phyloP scores from a whole-genome alignment of 1,140 invertebrate species.

The Asbolus verrucosus region DNA sequence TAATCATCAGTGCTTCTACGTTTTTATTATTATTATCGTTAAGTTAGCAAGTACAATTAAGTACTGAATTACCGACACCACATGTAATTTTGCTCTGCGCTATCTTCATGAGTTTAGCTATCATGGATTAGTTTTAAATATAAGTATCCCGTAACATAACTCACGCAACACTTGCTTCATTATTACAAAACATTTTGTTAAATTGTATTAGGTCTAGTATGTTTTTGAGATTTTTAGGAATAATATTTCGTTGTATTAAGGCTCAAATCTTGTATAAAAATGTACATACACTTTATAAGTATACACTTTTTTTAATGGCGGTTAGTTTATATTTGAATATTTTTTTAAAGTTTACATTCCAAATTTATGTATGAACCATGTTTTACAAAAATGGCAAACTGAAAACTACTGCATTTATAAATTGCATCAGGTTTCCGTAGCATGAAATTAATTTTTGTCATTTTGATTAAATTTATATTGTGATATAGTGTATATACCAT shows the following conservation, averaged over 20 bases:
- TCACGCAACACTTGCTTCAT: conserved; percentile 20
- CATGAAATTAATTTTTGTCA: conserved; percentile 2
- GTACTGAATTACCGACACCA: too few species aligned
- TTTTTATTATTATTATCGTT: not conserved
- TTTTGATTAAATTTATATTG: conserved; percentile 31
- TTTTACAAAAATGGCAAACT: not conserved
- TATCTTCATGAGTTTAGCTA: too few species aligned
- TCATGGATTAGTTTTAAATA: too few species aligned
- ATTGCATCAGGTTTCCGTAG: not conserved
- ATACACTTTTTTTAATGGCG: not conserved
- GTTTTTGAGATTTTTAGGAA: not conserved
- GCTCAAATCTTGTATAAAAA: not conserved
- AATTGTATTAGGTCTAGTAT: not conserved
- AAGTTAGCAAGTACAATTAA: too few species aligned
- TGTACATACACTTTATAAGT: conserved; percentile 12
- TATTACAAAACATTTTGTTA: conserved; percentile 11
- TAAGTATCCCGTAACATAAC: conserved; percentile 19
- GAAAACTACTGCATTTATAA: conserved; percentile 22
- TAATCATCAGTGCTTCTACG: not conserved
- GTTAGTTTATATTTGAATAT: too few species aligned
- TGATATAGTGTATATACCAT: conserved; percentile 25
- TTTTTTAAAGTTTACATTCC: conserved; percentile 16
- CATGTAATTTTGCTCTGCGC: too few species aligned
- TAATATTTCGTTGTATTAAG: conserved; percentile 16
- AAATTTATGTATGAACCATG: conserved; percentile 10